Conservation (phyloP, 2,797 vertebrate genomes). For the Xerus rutilus region DNA sequence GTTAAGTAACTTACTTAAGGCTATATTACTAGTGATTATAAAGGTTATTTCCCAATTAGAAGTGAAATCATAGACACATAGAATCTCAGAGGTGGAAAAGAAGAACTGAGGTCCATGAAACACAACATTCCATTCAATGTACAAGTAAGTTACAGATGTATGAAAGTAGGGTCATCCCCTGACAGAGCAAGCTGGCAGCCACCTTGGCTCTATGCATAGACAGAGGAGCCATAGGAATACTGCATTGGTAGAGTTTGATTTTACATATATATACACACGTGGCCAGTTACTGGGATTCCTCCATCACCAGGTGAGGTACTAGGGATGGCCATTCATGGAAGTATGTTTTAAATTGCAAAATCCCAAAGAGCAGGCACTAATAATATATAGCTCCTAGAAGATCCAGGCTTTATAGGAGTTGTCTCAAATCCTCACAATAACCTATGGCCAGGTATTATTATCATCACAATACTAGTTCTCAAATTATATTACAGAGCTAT, state of each 20-base stretch:
- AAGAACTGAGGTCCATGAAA: background rate
- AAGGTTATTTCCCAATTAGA: background rate
- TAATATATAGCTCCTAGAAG: background rate
- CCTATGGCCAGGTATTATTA: background rate
- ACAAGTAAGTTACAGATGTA: background rate
- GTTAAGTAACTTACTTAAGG: constrained; percentile 9
- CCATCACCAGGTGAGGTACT: background rate
- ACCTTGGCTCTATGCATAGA: background rate
- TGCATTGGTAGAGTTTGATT: background rate
- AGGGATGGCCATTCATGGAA: background rate
- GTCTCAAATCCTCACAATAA: background rate
- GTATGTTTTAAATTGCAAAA: background rate
- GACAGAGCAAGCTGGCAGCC: background rate
- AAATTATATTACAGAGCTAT: too few species aligned
- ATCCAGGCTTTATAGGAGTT: background rate
- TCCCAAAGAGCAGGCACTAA: background rate
- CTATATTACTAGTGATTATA: background rate
- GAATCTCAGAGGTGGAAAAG: background rate
- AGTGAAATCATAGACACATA: background rate
- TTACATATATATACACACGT: background rate
- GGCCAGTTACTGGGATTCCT: background rate
- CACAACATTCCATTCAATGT: background rate
- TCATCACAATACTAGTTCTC: too few species aligned
- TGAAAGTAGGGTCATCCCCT: background rate
- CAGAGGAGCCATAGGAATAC: background rate